Evolutionary conservation across 2,888 invertebrate species (phyloP), one percentile per base, ranked within the genome.

Genomic region (Thera obeliscata): DNA sequence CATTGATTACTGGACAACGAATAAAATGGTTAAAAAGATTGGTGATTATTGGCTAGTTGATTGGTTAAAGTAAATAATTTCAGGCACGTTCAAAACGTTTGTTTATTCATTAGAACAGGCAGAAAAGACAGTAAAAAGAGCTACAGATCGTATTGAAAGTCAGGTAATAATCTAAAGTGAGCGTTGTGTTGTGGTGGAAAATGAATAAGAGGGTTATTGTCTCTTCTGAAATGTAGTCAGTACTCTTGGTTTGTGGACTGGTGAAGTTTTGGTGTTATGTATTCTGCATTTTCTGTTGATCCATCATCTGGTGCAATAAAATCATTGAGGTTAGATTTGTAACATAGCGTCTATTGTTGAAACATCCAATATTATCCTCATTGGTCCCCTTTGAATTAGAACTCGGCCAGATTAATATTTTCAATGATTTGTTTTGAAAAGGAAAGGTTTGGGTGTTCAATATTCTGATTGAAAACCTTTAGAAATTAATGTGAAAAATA

Each of bases 311-410:
- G 22, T 22, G 22, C 22, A 22, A 22, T 22, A 22, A 22, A 22
- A 22, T 22, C 22, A 22, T 22, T 22, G 22, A n/a, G n/a, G 22
- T 22, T 22, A 38, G 38, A 38, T 38, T 38, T 5, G 38, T 63
- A 56, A 55, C 54, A 22, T 49, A 0, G 49, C 6, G 56, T 67
- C 64, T 33, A 35, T 56, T 64, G 12, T 5, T 56, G 12, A 35
- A 52, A 3, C 8, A 2, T 35, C 49, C 11, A 11, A 22, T 5
- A 22, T 4, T 54, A 41, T 56, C 65, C 52, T 66, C 74, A 78
- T 78, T 76, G 75, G 78, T 80, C 78, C 73, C 68, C 79, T 77
- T 81, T 79, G 78, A 78, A 78, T 79, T 76, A 69, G 60, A 66
- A 64, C 49, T 65, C 62, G 69, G 66, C 61, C 67, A 69, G 65